Conservation (phyloP, 2,113 vertebrate species). For the Actinemys pallida region DNA sequence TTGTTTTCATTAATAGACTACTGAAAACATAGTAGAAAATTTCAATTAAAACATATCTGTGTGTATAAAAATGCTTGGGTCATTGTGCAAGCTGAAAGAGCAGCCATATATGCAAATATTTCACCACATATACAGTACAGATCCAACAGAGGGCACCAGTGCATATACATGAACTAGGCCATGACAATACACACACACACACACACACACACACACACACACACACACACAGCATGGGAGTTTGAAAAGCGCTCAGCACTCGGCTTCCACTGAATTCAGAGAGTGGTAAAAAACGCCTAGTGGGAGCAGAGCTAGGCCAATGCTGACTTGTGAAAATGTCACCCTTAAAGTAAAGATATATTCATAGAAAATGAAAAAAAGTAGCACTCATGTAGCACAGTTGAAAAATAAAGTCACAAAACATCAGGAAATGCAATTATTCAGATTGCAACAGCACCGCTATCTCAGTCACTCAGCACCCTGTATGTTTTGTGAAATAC, state of each 20-base stretch:
- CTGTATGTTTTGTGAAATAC: neutral
- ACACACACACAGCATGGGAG: no score
- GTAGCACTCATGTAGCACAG: neutral
- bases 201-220: no score
- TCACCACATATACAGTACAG: neutral
- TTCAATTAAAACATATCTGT: neutral
- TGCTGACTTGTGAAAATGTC: neutral
- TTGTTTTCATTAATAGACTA: neutral
- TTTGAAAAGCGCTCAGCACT: accelerated
- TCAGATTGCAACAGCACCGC: neutral
- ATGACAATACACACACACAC: neutral
- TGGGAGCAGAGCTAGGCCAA: neutral
- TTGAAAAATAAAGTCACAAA: neutral
- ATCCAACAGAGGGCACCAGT: neutral
- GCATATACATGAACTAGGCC: neutral
- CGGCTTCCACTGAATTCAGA: neutral
- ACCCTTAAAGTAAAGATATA: neutral
- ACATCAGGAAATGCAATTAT: neutral
- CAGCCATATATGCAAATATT: neutral
- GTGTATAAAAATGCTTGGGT: neutral
- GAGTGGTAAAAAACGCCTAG: neutral
- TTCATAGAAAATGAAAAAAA: neutral
- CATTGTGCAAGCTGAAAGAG: neutral
- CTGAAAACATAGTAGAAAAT: neutral
- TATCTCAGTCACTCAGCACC: neutral